Percentiles rank a stretch among this genome's conserved stretches.
Conservation (phyloP, 2,888 invertebrate genomes). For the Drosophila pullipes region DNA sequence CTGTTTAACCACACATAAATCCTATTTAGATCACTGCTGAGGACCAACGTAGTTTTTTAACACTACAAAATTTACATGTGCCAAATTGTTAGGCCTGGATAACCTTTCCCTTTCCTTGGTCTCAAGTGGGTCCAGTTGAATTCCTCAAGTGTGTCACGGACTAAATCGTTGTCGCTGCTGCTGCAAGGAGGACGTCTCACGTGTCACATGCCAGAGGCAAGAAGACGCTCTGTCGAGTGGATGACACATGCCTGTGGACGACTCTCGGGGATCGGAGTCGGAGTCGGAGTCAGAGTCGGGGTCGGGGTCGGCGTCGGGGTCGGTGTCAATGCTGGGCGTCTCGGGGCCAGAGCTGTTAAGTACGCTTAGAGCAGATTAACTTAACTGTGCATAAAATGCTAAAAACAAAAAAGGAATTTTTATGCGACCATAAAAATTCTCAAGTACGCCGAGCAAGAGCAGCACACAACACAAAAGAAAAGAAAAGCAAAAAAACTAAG, state of each 20-base stretch:
- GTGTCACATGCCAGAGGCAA: slow-evolving; percentile 61
- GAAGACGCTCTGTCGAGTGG: slow-evolving; percentile 52
- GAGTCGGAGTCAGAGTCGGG: slow-evolving; percentile 3
- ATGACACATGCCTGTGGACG: slow-evolving; percentile 72
- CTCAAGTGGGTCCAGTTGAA: slow-evolving; percentile 63
- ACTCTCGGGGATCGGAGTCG: slow-evolving; percentile 20
- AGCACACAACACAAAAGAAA: not conserved
- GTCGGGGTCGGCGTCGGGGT: slow-evolving; percentile 17
- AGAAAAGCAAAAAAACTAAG: slow-evolving; percentile 6
- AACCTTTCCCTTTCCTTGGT: slow-evolving; percentile 20
- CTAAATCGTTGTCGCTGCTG: slow-evolving; percentile 38
- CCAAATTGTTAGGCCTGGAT: slow-evolving; percentile 37
- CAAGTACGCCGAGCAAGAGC: slow-evolving; percentile 58
- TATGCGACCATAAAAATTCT: slow-evolving; percentile 70
- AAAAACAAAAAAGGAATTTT: slow-evolving; percentile 66
- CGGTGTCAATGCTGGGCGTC: slow-evolving; percentile 20
- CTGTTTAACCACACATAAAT: not conserved
- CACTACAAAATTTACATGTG: slow-evolving; percentile 43
- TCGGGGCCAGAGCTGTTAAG: slow-evolving; percentile 62
- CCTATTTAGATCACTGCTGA: not conserved
- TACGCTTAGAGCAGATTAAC: slow-evolving; percentile 78
- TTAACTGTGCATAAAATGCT: slow-evolving; percentile 79
- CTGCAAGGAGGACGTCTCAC: slow-evolving; percentile 56
- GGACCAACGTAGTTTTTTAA: slow-evolving; percentile 35
- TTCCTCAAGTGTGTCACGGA: slow-evolving; percentile 62